phyloP scores from a whole-genome alignment of 2,797 vertebrate species.

The Holocentrus rufus region DNA sequence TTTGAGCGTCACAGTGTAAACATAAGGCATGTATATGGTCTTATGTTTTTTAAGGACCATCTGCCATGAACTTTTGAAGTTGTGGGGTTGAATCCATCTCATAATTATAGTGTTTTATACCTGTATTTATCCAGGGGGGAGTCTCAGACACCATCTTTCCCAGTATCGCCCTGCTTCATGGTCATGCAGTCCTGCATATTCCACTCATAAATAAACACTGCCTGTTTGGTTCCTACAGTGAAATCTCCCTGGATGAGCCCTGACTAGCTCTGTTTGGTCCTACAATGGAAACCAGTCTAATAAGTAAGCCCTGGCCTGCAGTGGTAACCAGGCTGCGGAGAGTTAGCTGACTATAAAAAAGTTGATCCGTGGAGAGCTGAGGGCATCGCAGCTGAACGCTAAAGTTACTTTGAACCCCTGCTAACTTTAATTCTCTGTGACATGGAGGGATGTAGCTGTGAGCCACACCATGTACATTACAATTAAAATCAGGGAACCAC shows the following conservation, averaged over 20 bases:
- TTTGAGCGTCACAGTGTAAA: too few species aligned
- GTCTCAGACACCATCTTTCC: too few species aligned
- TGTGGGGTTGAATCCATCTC: too few species aligned
- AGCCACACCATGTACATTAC: constrained; percentile 63
- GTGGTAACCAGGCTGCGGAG: constrained; percentile 29
- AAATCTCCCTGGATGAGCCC: too few species aligned
- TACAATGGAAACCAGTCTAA: constrained; percentile 45
- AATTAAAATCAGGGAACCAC: constrained; percentile 67
- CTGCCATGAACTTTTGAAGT: too few species aligned
- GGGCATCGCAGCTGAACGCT: constrained; percentile 48
- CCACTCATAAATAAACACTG: too few species aligned
- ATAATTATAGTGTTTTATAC: too few species aligned
- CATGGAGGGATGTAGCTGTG: constrained; percentile 68
- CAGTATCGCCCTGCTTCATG: too few species aligned
- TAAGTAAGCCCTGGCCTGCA: constrained; percentile 43
- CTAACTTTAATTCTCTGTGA: constrained; percentile 75
- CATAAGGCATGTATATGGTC: too few species aligned
- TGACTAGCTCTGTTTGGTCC: constrained; percentile 30
- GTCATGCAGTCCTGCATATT: too few species aligned
- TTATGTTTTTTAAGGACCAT: too few species aligned
- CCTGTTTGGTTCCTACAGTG: too few species aligned
- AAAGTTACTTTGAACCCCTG: constrained; percentile 64
- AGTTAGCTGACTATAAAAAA: constrained; percentile 36
- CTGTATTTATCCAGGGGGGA: not conserved
- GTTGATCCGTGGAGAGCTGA: constrained; percentile 36